Conservation (phyloP, 2,113 vertebrate genomes). For the Numenius arquata region DNA sequence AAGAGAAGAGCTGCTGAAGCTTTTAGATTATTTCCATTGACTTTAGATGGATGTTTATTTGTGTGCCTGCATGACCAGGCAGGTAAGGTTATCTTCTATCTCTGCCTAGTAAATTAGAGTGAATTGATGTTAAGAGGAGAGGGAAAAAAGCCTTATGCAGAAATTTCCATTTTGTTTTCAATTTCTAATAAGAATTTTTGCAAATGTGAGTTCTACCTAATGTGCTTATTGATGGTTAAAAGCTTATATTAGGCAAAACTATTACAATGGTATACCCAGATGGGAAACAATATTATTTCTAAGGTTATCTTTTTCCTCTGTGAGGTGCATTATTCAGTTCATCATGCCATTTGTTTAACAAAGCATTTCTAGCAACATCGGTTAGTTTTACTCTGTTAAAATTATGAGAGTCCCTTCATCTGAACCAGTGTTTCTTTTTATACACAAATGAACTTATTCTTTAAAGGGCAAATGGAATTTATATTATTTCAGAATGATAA, state of each 20-base stretch:
- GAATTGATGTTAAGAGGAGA: not conserved
- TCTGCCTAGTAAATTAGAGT: not conserved
- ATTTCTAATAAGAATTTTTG: constrained; percentile 9
- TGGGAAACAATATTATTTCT: not conserved
- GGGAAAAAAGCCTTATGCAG: not conserved
- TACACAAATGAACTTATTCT: not conserved
- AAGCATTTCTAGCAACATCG: constrained; percentile 11
- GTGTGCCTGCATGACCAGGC: not conserved
- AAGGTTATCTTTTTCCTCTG: not conserved
- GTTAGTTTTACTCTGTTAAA: constrained; percentile 15
- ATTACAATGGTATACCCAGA: not conserved
- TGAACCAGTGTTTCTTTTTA: constrained; percentile 33
- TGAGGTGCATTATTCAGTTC: not conserved
- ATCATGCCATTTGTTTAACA: not conserved
- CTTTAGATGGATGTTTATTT: not conserved
- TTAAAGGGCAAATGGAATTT: constrained; percentile 10
- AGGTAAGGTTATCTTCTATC: not conserved
- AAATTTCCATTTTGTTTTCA: not conserved
- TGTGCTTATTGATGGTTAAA: not conserved
- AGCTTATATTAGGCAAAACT: not conserved
- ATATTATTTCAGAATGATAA: not conserved
- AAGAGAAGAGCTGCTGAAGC: not conserved
- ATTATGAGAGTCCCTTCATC: not conserved
- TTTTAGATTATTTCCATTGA: not conserved
- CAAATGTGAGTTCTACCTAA: not conserved